Base-by-base conservation (phyloP, 2,113 vertebrate species). In the Noctilio leporinus region DNA sequence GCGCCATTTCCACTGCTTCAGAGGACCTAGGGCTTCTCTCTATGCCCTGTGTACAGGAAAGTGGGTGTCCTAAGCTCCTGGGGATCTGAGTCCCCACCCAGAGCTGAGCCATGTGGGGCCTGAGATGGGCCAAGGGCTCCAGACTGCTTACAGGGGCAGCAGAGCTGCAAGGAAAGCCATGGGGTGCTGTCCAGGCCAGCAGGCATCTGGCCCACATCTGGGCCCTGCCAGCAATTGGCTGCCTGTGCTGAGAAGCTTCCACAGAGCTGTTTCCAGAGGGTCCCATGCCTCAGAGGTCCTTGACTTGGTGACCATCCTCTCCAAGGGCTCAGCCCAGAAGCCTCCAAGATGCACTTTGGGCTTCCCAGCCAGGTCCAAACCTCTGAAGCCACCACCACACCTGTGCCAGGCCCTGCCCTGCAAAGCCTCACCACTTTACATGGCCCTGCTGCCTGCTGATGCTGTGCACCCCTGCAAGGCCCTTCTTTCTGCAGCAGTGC, bases 271-370 rank as follows among this genome's bases (percentile, higher is more conserved):
- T 69, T 78, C 17, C 7, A 5, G 62, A 6, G 45, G 5, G 19
- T 9, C 1, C 15, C 0, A 7, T 0, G 0, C 1, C 10, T 4
- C 22, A 8, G 33, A 1, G 10, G 11, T 5, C 10, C 0, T 2
- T 38, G 67, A 35, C 69, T 43, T 43, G 0, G 10, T 86, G 28
- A 2, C 59, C 77, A 30, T 93, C 82, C 93, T 86, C 38, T 75
- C 59, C 40, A 17, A 6, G 10, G 8, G 35, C 22, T 28, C 20
- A 4, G 57, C 19, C 38, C 69, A 40, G 30, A 12, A 2, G 17
- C 10, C 11, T 0, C 33, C 4, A 0, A 35, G 2, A 1, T 45
- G 75, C 47, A 22, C 38, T 20, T 59, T 9, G 2, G 10, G 15
- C 26, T 92, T 55, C 73, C 7, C 5, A 9, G 14, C 51, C 38